phyloP scores from a whole-genome alignment of 2,113 vertebrate genomes.

The Melanostigma gelatinosum region DNA sequence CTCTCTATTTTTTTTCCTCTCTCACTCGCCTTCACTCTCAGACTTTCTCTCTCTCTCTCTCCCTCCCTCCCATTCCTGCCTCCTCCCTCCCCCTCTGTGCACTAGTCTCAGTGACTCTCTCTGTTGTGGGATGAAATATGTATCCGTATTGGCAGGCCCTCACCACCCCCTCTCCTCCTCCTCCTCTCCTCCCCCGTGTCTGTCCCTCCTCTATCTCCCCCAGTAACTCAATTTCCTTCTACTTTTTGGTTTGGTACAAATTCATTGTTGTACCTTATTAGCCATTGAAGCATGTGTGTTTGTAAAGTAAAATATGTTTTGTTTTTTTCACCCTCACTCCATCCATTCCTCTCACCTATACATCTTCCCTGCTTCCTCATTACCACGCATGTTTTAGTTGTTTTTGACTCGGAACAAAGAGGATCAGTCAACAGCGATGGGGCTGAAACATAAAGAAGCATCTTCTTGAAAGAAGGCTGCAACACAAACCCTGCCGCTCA shows the following conservation, averaged over 20 bases:
- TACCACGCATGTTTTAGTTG: conserved; percentile 4
- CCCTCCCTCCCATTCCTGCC: conserved; percentile 1
- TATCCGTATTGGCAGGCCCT: conserved; percentile 79
- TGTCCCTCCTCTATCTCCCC: conserved; percentile 34
- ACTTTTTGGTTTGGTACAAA: conserved; percentile 24
- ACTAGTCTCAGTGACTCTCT: conserved; percentile 70
- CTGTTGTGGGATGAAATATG: conserved; percentile 76
- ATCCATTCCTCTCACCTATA: not conserved
- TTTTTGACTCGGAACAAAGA: conserved; percentile 30
- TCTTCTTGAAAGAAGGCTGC: conserved; percentile 33
- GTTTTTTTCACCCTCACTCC: not conserved
- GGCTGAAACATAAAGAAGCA: conserved; percentile 39
- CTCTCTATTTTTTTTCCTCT: conserved; percentile 1
- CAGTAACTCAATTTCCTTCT: conserved; percentile 21
- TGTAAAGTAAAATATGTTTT: conserved; percentile 11
- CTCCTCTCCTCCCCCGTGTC: conserved; percentile 50
- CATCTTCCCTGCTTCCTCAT: not conserved
- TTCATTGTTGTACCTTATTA: conserved; percentile 24
- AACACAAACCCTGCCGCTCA: conserved; percentile 10
- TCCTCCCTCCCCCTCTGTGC: conserved; percentile 57
- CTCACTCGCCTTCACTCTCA: conserved; percentile 37
- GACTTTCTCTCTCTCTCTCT: conserved; percentile 18
- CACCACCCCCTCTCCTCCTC: conserved; percentile 28
- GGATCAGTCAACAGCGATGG: conserved; percentile 23
- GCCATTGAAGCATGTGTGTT: conserved; percentile 18